Evolutionary conservation across 2,888 invertebrate genomes (phyloP).

Genomic region (Megastigmus dorsalis): DNA sequence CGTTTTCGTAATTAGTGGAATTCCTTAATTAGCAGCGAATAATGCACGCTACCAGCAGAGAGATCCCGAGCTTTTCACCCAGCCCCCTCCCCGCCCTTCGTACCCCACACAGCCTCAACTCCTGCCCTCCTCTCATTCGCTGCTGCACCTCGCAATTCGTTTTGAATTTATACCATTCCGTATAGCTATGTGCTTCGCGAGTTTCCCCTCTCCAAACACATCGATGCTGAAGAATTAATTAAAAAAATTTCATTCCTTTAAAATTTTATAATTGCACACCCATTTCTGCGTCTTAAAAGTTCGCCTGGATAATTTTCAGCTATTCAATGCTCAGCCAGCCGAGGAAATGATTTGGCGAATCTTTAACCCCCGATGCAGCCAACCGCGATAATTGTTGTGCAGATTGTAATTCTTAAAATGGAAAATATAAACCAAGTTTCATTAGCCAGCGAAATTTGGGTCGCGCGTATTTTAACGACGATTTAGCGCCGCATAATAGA

Average conservation of each 20-base stretch:
- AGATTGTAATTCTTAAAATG: no score
- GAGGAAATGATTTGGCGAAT: neutral
- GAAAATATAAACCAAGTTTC: no score
- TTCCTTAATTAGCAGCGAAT: slow-evolving; percentile 47
- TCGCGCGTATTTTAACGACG: no score
- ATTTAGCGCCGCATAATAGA: neutral
- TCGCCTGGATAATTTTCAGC: neutral
- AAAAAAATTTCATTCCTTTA: neutral
- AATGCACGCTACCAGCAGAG: neutral
- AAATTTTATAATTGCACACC: neutral
- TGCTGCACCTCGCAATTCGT: no score
- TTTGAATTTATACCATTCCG: slow-evolving; percentile 16
- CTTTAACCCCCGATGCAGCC: no score
- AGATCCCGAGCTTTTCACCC: slow-evolving; percentile 9
- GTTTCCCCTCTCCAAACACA: no score
- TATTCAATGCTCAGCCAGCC: neutral
- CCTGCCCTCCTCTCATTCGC: neutral
- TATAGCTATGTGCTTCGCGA: neutral
- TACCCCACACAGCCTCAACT: no score
- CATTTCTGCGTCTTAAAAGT: neutral
- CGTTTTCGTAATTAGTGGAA: slow-evolving; percentile 51
- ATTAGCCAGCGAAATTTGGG: no score
- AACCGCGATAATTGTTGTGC: no score
- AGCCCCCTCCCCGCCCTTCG: neutral
- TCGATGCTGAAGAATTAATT: slow-evolving; percentile 13